Base-by-base conservation (phyloP, 2,888 invertebrate genomes). In the Eupithecia subfuscata region DNA sequence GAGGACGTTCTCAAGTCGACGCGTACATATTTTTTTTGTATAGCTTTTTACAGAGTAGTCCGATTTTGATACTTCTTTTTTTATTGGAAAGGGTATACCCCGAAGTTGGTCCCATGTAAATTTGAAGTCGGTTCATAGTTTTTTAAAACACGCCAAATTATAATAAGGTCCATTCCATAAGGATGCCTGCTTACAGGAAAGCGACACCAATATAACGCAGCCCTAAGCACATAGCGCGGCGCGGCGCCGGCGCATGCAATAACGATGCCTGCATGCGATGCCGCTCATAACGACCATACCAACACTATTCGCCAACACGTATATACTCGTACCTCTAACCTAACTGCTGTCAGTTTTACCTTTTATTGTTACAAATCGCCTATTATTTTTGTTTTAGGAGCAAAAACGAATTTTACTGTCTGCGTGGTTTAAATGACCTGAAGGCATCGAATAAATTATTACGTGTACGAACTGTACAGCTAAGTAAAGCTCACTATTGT, bases 241-340 rank as follows among this genome's bases (percentile, higher is more conserved):
- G 80, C 78, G 3, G 76, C 78, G 80, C 78, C 69, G 71, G 79
- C 79, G 80, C 79, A 79, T 80, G 79, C 76, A 71, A 80, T 77
- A 75, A 75, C 78, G 76, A 70, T 71, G 79, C 78, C 73, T 78
- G 65, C 80, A 78, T 79, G 75, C 78, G 78, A 79, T 76, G 69
- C 78, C 73, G 69, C 73, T 75, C 74, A 73, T 74, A 69, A 69
- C 73, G 75, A 74, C 71, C 69, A 60, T 67, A 67, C 73, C 64
- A 72, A 69, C 72, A 73, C 68, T 71, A 74, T 75, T 68, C 60
- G 69, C 71, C 64, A 56, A 48, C 72, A 70, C 34, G 30, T 75
- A 69, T 34, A 9, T n/a, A 18, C 37, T 2, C 6, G 12, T 22
- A 40, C 60, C 5, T 60, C 60, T 25, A 60, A 60, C 60, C 60